Percentiles rank a stretch among this genome's conserved stretches.
phyloP scores from a whole-genome alignment of 2,888 invertebrate species.

The Cacoxenus indagator region DNA sequence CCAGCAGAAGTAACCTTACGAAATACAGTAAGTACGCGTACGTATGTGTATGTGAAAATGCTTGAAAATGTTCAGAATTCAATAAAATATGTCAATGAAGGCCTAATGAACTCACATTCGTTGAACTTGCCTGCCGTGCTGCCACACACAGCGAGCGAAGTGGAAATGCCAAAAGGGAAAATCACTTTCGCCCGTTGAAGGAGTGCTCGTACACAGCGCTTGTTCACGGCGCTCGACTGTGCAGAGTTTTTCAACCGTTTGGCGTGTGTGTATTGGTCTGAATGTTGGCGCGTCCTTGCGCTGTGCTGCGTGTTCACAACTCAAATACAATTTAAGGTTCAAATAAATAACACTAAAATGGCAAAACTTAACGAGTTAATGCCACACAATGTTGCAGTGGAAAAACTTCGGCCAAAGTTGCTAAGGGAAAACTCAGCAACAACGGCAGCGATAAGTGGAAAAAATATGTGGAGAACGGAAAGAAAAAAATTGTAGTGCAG shows the following conservation, averaged over 20 bases:
- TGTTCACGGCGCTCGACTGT: no score
- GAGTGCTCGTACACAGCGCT: no score
- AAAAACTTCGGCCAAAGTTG: neutral
- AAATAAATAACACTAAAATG: constrained; percentile 13
- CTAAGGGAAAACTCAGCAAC: neutral
- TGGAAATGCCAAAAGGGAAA: no score
- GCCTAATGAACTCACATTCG: no score
- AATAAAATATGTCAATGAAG: no score
- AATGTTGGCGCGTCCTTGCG: neutral
- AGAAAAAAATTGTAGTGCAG: constrained; percentile 43
- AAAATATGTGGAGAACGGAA: neutral
- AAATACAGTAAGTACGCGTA: no score
- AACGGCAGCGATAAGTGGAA: neutral
- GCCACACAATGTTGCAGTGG: constrained; percentile 5
- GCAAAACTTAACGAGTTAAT: constrained; percentile 8
- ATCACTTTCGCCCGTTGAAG: no score
- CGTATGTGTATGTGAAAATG: no score
- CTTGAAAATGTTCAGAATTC: no score
- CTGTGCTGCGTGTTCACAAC: neutral
- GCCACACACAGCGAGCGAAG: no score
- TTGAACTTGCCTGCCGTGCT: no score
- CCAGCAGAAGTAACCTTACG: no score
- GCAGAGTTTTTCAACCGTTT: neutral
- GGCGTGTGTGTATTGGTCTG: neutral
- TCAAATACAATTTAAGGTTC: constrained; percentile 2